Percentiles rank a stretch among this genome's conserved stretches.
Evolutionary conservation across 2,113 vertebrate genomes (phyloP).

Genomic region (Apteryx mantelli): DNA sequence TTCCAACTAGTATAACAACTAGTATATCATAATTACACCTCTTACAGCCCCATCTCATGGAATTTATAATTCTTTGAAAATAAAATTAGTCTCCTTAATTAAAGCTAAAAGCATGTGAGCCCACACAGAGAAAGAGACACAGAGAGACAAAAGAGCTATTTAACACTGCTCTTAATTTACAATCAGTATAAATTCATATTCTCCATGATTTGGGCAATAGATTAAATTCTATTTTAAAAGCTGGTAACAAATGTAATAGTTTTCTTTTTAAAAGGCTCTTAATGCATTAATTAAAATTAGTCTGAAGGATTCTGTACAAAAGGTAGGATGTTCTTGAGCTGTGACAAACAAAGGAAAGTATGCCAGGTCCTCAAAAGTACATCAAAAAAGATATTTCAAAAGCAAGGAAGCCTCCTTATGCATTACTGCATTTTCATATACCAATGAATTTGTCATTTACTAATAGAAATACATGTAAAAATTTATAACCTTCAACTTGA

Average conservation of each 20-base stretch:
- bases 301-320: background rate
- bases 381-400: background rate
- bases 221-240: background rate
- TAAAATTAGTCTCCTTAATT: slow-evolving; percentile 5
- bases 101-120: background rate
- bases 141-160: background rate
- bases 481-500: background rate
- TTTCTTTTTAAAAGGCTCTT: background rate
- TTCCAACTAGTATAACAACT: background rate
- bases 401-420: background rate
- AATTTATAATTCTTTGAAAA: background rate
- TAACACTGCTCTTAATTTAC: background rate
- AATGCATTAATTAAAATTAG: background rate
- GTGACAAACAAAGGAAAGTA: background rate
- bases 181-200: background rate
- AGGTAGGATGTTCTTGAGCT: background rate
- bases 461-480: background rate
- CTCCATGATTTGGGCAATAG: background rate
- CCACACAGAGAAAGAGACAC: background rate
- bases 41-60: background rate
- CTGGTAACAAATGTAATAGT: background rate
- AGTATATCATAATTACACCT: background rate
- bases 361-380: background rate
- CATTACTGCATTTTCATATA: background rate
- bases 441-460: background rate